A percentile compares a stretch with the other conserved stretches of the same genome.
Evolutionary conservation across 2,797 vertebrate genomes (phyloP).

Genomic region (Danio aesculapii): DNA sequence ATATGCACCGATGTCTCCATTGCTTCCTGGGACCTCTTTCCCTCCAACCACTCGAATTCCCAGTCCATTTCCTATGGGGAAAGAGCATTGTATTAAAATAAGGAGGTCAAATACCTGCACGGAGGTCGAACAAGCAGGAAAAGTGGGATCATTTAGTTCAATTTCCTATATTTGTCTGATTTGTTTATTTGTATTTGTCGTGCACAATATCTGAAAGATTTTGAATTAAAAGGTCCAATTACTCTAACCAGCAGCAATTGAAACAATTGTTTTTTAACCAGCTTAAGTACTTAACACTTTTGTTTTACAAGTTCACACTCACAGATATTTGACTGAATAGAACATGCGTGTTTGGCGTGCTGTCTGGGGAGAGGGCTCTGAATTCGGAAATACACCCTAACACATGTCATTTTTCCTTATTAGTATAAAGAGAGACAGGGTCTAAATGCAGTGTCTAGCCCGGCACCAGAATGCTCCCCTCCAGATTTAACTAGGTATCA

Average conservation of each 20-base stretch:
- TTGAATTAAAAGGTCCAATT: not conserved
- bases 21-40: slow-evolving; percentile 93
- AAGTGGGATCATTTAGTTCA: not conserved
- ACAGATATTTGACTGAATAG: too few relatives aligned
- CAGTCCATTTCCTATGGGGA: slow-evolving; percentile 81
- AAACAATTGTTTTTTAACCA: not conserved
- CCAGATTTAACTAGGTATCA: too few relatives aligned
- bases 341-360: too few relatives aligned
- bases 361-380: too few relatives aligned
- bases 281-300: too few relatives aligned
- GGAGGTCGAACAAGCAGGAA: not conserved
- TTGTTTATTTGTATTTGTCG: not conserved
- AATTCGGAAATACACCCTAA: too few relatives aligned
- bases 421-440: too few relatives aligned
- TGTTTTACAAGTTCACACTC: too few relatives aligned
- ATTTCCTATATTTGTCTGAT: not conserved
- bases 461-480: too few relatives aligned
- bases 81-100: not conserved
- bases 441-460: too few relatives aligned
- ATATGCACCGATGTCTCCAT: slow-evolving; percentile 94
- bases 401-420: too few relatives aligned
- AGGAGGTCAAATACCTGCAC: not conserved
- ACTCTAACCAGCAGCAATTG: not conserved
- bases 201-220: not conserved
- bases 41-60: slow-evolving; percentile 96